phyloP scores from a whole-genome alignment of 1,140 invertebrate genomes.

The Drosophila mayri region DNA sequence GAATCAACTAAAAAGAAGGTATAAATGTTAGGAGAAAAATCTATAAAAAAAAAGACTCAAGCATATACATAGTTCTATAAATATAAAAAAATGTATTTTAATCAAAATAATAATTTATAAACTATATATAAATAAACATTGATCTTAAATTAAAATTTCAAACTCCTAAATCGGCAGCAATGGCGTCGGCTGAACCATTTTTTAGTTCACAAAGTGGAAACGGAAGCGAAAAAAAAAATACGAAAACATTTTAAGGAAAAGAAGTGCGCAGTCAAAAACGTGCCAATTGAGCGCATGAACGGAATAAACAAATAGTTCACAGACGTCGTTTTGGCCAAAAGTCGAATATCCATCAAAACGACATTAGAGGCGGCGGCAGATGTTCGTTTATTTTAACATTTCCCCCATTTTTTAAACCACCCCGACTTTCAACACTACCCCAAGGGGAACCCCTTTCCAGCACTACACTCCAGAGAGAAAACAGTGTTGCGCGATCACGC shows the following conservation, averaged over 20 bases:
- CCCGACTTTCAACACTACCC: slow-evolving; percentile 23
- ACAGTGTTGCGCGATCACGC: slow-evolving; percentile 44
- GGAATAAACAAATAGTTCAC: slow-evolving; percentile 57
- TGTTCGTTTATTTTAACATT: slow-evolving; percentile 18
- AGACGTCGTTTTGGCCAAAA: slow-evolving; percentile 15
- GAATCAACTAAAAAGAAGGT: background rate
- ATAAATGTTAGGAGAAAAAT: background rate
- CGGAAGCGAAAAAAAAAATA: slow-evolving; percentile 18
- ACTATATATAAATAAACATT: background rate
- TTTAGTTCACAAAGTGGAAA: slow-evolving; percentile 52
- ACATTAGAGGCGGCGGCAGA: slow-evolving; percentile 54
- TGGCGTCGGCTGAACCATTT: background rate
- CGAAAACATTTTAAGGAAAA: slow-evolving; percentile 45
- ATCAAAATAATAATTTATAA: no score
- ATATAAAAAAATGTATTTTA: no score
- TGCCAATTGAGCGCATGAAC: slow-evolving; percentile 71
- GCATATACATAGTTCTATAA: no score
- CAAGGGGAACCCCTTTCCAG: background rate
- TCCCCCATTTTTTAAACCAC: background rate
- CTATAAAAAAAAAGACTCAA: no score
- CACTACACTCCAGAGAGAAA: slow-evolving; percentile 10
- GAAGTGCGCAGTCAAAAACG: slow-evolving; percentile 57
- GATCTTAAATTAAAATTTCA: background rate
- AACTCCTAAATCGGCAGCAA: background rate
- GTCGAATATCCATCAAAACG: slow-evolving; percentile 72